Evolutionary conservation across 2,797 vertebrate genomes (phyloP).

Genomic region (Halcyon badia): DNA sequence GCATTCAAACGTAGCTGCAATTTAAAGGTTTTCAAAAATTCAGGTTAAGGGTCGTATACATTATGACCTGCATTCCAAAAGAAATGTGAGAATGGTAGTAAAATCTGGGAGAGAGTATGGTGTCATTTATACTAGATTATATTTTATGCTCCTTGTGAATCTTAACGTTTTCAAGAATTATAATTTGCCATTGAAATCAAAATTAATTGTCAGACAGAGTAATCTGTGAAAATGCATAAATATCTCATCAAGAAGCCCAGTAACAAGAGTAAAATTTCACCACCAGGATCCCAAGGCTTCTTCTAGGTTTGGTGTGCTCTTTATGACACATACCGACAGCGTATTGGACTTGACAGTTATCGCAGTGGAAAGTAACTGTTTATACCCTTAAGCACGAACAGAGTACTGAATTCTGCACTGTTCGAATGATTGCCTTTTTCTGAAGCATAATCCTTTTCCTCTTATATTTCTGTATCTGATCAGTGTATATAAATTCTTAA

Average conservation of each 20-base stretch:
- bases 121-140: background rate
- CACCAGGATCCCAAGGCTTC: background rate
- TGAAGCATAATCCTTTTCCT: background rate
- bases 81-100: background rate
- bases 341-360: background rate
- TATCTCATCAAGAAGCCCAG: background rate
- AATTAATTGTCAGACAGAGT: background rate
- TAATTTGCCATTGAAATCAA: background rate
- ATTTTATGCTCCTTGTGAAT: background rate
- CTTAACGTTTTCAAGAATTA: background rate
- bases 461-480: background rate
- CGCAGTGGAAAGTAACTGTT: background rate
- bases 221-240: background rate
- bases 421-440: background rate
- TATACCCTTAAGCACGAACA: background rate
- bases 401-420: background rate
- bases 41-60: background rate
- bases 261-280: background rate
- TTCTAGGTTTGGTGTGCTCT: background rate
- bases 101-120: background rate
- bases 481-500: background rate
- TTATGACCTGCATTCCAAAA: background rate
- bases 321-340: background rate
- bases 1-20: constrained; percentile 90
- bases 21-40: constrained; percentile 46